Base-by-base conservation (phyloP, 30 jellyfish, hydroid and myxozoan genomes). In the Cassiopea andromeda region DNA sequence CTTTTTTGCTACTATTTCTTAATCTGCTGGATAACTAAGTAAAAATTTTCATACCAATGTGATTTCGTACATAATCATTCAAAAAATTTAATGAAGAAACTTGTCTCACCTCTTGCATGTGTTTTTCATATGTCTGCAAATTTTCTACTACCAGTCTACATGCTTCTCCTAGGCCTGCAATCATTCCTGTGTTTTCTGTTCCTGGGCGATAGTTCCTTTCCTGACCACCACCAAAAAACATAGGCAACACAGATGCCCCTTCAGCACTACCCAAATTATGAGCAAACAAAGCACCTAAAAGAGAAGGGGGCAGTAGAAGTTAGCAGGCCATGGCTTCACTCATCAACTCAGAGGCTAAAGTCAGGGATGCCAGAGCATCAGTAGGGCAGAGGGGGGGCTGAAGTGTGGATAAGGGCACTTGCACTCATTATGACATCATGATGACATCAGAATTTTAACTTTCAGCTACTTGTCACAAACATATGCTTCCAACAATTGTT, bases 91-190 rank as follows among this genome's bases (percentile, higher is more conserved):
- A 54, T 6, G 64, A 54, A 54, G 12, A 6, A 3, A 6, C 15
- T 64, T 64, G 19, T 46, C 73, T 8, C 78, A 95, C 99, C 96
- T 81, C 60, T 44, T 60, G 43, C 94, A 96, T 87, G 47, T 88
- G 88, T 19, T n/a, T 44, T 47, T 44, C 69, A 78, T 91, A 92
- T 16, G 44, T 2, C 7, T 77, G 44, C 60, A 96, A 1, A 74
- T 87, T 91, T 48, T 92, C 97, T 46, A 77, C 43, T 78, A 96
- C 98, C 57, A 96, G 81, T 74, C 97, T 77, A 50, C 97, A 91
- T 1, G 98, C 99, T 75, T 96, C 99, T 15, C 99, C 99, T 27
- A 96, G 98, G 18, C 99, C 99, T 0, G 99, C 98, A 9, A 96
- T 96, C 99, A 96, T 92, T 18, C 95, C 92, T 0, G 98, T 92